Conservation (phyloP, 2,113 vertebrate species). For the Mungos mungo region DNA sequence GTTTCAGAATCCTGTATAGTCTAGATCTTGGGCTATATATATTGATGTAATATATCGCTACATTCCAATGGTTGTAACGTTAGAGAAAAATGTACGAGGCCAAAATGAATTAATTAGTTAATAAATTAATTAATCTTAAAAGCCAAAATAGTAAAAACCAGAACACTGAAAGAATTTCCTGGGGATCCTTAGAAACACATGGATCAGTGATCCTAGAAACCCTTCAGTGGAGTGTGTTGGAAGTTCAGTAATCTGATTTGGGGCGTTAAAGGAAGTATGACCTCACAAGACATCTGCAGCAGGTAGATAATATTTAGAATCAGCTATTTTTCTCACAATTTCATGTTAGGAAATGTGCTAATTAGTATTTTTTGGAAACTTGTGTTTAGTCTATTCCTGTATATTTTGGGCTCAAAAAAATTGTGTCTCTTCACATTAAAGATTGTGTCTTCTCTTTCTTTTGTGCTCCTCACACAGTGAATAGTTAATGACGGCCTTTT, state of each 20-base stretch:
- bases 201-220: neutral
- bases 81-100: neutral
- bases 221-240: neutral
- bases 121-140: neutral
- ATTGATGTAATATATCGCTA: neutral
- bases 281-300: neutral
- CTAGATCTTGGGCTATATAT: neutral
- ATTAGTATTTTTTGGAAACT: neutral
- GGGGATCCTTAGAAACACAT: neutral
- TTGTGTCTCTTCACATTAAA: neutral
- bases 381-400: neutral
- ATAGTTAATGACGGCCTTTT: neutral
- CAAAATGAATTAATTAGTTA: conserved; percentile 3
- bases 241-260: neutral
- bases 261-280: neutral
- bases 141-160: neutral
- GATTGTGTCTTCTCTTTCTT: neutral
- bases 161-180: neutral
- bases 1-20: neutral
- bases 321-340: neutral
- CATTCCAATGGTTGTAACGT: neutral
- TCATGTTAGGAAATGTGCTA: neutral
- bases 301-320: conserved; percentile 6
- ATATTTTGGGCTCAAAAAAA: neutral
- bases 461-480: neutral